Conservation (phyloP, 2,113 vertebrate species). For the Platichthys stellatus region DNA sequence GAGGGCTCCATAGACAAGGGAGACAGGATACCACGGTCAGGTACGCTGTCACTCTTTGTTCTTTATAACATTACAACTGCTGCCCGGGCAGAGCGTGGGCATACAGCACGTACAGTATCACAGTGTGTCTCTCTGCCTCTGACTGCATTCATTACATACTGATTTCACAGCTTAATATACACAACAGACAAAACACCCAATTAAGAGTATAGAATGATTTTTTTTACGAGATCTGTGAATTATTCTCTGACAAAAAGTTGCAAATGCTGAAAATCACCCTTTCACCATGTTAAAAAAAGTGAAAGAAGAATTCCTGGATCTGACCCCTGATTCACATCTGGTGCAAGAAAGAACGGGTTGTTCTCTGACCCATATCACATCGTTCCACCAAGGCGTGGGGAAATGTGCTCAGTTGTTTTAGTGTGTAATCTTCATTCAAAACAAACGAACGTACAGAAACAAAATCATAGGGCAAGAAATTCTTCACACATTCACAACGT, state of each 20-base stretch:
- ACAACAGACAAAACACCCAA: neutral
- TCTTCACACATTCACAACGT: too few relatives aligned
- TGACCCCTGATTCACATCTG: too few relatives aligned
- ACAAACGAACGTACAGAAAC: too few relatives aligned
- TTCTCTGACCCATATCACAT: too few relatives aligned
- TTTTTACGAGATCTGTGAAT: too few relatives aligned
- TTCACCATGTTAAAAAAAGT: too few relatives aligned
- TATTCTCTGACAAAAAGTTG: too few relatives aligned
- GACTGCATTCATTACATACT: neutral
- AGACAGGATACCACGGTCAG: slow-evolving; percentile 84
- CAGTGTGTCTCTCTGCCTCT: neutral
- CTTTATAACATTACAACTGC: neutral
- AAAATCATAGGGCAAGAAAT: too few relatives aligned
- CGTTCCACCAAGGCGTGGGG: too few relatives aligned
- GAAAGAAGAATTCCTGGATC: too few relatives aligned
- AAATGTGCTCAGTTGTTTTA: neutral
- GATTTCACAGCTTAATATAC: neutral
- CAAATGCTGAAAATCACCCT: too few relatives aligned
- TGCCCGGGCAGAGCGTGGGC: neutral
- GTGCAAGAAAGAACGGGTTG: too few relatives aligned
- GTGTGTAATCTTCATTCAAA: neutral
- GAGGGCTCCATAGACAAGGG: slow-evolving; percentile 84
- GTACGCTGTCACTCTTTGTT: slow-evolving; percentile 71
- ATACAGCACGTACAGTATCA: neutral
- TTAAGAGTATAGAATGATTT: neutral